Percentiles rank a stretch among this genome's conserved stretches.
These are phyloP conservation scores for Ormyrus labotus DNA, from an alignment of 2,888 invertebrate species.

Conservation along the genomic window DNA sequence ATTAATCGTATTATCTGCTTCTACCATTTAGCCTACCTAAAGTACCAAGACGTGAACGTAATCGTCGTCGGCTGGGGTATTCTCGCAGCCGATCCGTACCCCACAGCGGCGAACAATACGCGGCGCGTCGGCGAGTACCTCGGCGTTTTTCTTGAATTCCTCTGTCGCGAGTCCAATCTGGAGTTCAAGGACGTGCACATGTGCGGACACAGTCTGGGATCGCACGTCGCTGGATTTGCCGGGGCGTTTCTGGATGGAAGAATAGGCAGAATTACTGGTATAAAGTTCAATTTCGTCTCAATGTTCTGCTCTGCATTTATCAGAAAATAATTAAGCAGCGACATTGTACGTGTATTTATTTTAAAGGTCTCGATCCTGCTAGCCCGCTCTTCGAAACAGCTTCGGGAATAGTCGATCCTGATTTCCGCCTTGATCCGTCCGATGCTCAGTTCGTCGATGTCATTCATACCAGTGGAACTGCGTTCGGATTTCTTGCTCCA, in stretches of 20 bases:
- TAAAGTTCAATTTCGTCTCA: too few species aligned
- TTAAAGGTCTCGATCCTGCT: constrained; percentile 80
- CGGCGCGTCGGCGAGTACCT: constrained; percentile 68
- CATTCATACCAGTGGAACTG: constrained; percentile 84
- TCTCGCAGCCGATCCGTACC: constrained; percentile 66
- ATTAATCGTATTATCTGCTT: not conserved
- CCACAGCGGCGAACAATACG: constrained; percentile 67
- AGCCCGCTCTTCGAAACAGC: constrained; percentile 79
- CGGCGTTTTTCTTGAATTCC: constrained; percentile 66
- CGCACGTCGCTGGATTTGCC: constrained; percentile 71
- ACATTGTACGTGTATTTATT: not conserved
- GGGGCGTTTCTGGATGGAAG: constrained; percentile 65
- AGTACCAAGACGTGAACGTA: constrained; percentile 69
- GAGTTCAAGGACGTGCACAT: constrained; percentile 71
- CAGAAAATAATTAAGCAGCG: not conserved
- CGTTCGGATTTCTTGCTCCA: constrained; percentile 79
- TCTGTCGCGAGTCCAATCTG: constrained; percentile 67
- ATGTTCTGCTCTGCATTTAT: too few species aligned
- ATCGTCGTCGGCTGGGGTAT: constrained; percentile 70
- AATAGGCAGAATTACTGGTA: constrained; percentile 76
- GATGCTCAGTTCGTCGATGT: constrained; percentile 86
- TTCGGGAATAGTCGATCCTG: constrained; percentile 65
- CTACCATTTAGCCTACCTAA: constrained; percentile 64
- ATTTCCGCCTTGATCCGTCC: constrained; percentile 78
- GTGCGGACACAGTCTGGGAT: constrained; percentile 74